Conservation (phyloP, 2,113 vertebrate species). For the Actenoides hombroni region DNA sequence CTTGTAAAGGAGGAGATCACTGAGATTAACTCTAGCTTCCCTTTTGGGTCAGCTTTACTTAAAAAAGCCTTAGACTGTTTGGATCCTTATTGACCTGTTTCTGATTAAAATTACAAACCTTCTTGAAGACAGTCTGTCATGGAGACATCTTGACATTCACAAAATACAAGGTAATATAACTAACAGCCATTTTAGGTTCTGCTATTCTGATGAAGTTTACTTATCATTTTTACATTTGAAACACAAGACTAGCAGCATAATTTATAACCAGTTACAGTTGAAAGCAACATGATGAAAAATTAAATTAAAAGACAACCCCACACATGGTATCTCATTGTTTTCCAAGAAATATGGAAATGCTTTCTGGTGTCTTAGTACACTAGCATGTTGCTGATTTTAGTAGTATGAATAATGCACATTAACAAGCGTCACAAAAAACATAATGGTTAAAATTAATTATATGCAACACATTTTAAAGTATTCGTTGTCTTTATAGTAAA, state of each 20-base stretch:
- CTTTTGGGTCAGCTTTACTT: neutral
- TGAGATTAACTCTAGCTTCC: neutral
- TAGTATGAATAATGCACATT: neutral
- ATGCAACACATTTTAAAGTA: neutral
- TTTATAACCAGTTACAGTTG: neutral
- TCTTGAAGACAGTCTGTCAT: neutral
- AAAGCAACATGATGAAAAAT: neutral
- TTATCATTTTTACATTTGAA: neutral
- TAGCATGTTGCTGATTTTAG: neutral
- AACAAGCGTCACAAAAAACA: neutral
- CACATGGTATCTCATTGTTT: neutral
- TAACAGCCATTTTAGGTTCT: neutral
- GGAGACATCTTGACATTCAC: neutral
- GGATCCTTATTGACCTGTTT: neutral
- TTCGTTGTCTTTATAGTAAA: neutral
- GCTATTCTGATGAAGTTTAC: neutral
- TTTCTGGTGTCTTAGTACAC: neutral
- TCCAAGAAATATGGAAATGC: neutral
- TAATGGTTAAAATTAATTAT: neutral
- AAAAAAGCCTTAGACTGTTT: neutral
- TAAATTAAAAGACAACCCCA: neutral
- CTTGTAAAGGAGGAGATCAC: neutral
- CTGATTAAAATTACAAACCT: neutral
- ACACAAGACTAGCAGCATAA: neutral
- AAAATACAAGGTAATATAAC: neutral